Evolutionary conservation across 2,797 vertebrate genomes (phyloP).

Genomic region (Myiotriccus ornatus): DNA sequence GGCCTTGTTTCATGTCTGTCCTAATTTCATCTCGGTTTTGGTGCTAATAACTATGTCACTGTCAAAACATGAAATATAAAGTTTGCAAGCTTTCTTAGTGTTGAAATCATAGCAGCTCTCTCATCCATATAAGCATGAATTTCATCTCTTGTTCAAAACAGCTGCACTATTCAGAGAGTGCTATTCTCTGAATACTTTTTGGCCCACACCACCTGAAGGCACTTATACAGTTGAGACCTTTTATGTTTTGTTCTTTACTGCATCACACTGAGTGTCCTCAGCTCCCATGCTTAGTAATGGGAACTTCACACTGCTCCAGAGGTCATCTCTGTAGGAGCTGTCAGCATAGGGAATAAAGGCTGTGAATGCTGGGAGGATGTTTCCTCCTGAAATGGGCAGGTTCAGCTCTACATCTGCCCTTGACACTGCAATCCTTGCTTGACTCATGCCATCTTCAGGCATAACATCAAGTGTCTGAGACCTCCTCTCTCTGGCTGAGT

Average conservation of each 20-base stretch:
- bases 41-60: neutral
- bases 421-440: neutral
- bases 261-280: neutral
- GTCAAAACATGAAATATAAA: constrained; percentile 6
- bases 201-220: neutral
- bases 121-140: neutral
- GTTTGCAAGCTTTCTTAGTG: neutral
- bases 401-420: neutral
- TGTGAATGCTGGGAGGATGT: neutral
- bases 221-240: neutral
- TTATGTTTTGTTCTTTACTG: neutral
- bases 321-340: neutral
- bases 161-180: neutral
- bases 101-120: neutral
- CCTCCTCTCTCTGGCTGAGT: neutral
- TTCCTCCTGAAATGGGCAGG: neutral
- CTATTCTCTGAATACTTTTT: neutral
- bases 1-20: neutral
- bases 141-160: neutral
- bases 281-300: neutral
- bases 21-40: neutral
- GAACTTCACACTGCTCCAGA: neutral
- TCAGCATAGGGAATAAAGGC: neutral
- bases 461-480: neutral
- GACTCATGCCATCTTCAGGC: neutral